These are phyloP conservation scores for Tarsius wallacei DNA, from an alignment of 2,797 vertebrate genomes.

Conservation along the genomic window DNA sequence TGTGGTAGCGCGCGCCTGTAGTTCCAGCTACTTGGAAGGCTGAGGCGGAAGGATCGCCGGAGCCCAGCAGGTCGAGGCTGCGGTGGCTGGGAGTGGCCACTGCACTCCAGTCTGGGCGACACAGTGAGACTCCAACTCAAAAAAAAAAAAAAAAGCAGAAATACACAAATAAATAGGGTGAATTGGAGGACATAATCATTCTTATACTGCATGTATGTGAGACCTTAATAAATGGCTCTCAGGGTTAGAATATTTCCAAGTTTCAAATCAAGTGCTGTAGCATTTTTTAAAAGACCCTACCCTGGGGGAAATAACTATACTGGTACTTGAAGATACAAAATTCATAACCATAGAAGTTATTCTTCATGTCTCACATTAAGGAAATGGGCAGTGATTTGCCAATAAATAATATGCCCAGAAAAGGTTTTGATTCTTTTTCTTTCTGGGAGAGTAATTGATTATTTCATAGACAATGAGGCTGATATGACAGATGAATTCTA, in stretches of 20 bases:
- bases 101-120: no score
- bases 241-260: neutral
- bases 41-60: no score
- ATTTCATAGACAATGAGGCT: neutral
- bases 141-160: neutral
- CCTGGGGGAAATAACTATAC: neutral
- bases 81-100: no score
- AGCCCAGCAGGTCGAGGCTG: no score
- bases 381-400: neutral
- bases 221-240: neutral
- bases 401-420: neutral
- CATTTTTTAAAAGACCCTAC: neutral
- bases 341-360: neutral
- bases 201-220: neutral
- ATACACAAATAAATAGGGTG: neutral
- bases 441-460: neutral
- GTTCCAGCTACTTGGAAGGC: no score
- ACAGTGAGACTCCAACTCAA: no score
- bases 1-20: no score
- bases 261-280: neutral
- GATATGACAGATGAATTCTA: neutral
- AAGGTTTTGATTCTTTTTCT: neutral
- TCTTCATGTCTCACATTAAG: neutral
- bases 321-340: neutral
- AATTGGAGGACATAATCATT: neutral